phyloP scores from a whole-genome alignment of 2,113 vertebrate genomes.

The Eretmochelys imbricata region DNA sequence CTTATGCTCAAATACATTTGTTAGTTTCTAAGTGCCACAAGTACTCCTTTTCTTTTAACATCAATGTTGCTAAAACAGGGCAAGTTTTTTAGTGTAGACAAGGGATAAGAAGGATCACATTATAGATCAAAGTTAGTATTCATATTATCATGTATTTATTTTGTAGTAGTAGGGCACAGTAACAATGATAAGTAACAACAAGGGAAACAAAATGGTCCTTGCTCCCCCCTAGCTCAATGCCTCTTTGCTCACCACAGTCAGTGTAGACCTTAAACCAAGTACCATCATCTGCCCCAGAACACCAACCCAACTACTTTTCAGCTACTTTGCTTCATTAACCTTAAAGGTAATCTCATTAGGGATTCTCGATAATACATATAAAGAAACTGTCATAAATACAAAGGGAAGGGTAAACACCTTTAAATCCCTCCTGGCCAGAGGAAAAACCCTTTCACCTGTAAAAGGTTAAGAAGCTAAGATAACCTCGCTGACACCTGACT shows the following conservation, averaged over 20 bases:
- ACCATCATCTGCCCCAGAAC: background rate
- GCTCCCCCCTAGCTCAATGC: background rate
- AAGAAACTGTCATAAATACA: background rate
- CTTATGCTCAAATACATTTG: too few relatives aligned
- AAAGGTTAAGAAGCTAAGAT: too few relatives aligned
- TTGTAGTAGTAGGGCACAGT: background rate
- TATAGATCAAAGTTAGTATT: background rate
- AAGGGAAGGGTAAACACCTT: too few relatives aligned
- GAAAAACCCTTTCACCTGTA: too few relatives aligned
- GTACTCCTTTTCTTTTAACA: background rate
- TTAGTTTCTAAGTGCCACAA: too few relatives aligned
- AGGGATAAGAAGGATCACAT: background rate
- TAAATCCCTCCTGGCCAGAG: too few relatives aligned
- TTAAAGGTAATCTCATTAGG: constrained; percentile 47
- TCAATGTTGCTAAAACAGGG: background rate
- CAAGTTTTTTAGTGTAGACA: background rate
- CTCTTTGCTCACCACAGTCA: constrained; percentile 12
- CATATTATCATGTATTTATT: background rate
- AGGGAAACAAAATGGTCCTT: background rate
- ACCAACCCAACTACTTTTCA: constrained; percentile 33
- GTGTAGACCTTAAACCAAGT: constrained; percentile 1
- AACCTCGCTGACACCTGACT: too few relatives aligned
- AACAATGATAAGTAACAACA: background rate
- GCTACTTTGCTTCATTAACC: constrained; percentile 54
- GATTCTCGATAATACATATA: constrained; percentile 34